phyloP scores from a whole-genome alignment of 2,888 invertebrate genomes.

The Mesoligia furuncula region DNA sequence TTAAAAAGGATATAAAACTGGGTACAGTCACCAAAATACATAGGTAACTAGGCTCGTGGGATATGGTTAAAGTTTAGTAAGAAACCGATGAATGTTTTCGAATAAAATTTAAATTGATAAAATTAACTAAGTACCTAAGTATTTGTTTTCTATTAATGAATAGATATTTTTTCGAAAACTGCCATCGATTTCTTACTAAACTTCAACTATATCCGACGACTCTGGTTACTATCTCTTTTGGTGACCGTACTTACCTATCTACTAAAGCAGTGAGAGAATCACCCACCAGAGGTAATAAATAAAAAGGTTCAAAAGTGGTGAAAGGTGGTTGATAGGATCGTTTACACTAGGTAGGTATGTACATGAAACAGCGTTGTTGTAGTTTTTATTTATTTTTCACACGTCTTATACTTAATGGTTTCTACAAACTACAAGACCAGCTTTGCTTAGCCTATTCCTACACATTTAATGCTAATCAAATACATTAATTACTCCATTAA shows the following conservation, averaged over 20 bases:
- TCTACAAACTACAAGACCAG: conserved; percentile 35
- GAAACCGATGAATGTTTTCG: too few relatives aligned
- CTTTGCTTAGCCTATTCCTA: conserved; percentile 33
- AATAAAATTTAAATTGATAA: too few relatives aligned
- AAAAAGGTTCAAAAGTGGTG: background rate
- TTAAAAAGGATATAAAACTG: background rate
- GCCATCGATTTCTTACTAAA: too few relatives aligned
- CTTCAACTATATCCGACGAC: too few relatives aligned
- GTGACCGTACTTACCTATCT: background rate
- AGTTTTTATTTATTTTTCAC: conserved; percentile 34
- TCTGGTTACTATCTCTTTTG: too few relatives aligned
- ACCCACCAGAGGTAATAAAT: background rate
- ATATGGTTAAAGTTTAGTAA: too few relatives aligned
- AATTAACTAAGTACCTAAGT: too few relatives aligned
- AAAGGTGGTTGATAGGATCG: background rate
- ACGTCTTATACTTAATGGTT: conserved; percentile 1
- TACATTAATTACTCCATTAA: too few relatives aligned
- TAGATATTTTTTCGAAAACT: too few relatives aligned
- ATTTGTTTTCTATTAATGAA: too few relatives aligned
- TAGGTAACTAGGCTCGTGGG: too few relatives aligned
- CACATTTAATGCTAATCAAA: conserved; percentile 29
- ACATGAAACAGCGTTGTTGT: conserved; percentile 22
- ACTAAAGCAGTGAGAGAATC: background rate
- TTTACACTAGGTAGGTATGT: background rate
- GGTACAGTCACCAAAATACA: too few relatives aligned